These are phyloP conservation scores for Pelobates cultripes DNA, from an alignment of 2,797 vertebrate species.

Conservation along the genomic window DNA sequence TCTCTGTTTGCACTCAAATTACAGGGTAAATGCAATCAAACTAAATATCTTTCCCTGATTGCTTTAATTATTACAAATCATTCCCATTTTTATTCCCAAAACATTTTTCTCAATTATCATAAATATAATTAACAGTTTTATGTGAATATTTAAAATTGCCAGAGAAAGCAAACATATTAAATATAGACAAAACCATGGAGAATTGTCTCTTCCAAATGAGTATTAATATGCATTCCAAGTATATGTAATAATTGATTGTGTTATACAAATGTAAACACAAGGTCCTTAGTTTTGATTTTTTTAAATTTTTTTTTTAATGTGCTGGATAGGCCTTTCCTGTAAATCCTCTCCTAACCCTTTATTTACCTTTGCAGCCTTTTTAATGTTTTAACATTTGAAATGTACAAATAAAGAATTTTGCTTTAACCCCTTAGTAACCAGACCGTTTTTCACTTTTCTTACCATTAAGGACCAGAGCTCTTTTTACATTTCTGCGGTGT, in stretches of 20 bases:
- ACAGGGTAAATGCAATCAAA: slow-evolving; percentile 4
- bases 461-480: no score
- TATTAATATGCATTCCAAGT: not conserved
- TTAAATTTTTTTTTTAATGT: no score
- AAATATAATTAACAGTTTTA: slow-evolving; percentile 4
- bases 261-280: not conserved
- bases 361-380: no score
- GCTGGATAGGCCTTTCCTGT: no score
- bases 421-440: no score
- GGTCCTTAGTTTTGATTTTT: not conserved
- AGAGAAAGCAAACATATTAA: slow-evolving; percentile 1
- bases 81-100: slow-evolving; percentile 8
- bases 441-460: no score
- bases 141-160: not conserved
- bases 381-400: no score
- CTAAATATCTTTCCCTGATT: not conserved
- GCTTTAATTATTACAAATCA: slow-evolving; percentile 11
- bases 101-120: slow-evolving; percentile 4
- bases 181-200: not conserved
- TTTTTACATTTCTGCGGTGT: no score
- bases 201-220: not conserved
- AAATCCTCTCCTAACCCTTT: no score
- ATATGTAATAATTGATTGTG: not conserved
- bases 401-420: no score
- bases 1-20: not conserved